Conservation (phyloP, 1,140 invertebrate species). For the Macrobrachium nipponense region DNA sequence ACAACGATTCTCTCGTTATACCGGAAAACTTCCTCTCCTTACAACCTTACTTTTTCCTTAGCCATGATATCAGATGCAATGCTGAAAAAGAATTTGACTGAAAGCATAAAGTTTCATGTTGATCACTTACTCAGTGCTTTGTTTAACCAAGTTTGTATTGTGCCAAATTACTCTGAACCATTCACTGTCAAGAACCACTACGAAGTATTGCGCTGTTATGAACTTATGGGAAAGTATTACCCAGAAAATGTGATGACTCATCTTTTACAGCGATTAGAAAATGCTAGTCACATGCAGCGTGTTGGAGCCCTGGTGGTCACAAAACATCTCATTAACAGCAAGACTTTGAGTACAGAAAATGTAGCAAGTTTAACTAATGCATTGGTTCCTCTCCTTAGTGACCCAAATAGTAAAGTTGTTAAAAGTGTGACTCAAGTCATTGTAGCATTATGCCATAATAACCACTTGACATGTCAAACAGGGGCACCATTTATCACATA, state of each 20-base stretch:
- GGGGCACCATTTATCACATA: conserved; percentile 54
- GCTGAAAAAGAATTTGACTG: conserved; percentile 46
- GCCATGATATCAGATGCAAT: conserved; percentile 60
- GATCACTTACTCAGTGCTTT: conserved; percentile 57
- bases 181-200: conserved; percentile 87
- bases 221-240: conserved; percentile 76
- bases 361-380: conserved; percentile 33
- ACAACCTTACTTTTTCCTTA: conserved; percentile 55
- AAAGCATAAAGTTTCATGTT: conserved; percentile 56
- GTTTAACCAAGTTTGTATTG: conserved; percentile 70
- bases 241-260: conserved; percentile 71
- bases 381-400: conserved; percentile 45
- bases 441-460: conserved; percentile 62
- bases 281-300: conserved; percentile 80
- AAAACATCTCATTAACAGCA: conserved; percentile 82
- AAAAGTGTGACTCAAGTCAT: conserved; percentile 62
- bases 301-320: conserved; percentile 86
- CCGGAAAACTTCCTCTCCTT: conserved; percentile 55
- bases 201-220: conserved; percentile 88
- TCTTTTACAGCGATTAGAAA: conserved; percentile 79
- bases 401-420: conserved; percentile 62
- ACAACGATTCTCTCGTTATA: conserved; percentile 55
- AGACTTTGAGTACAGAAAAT: conserved; percentile 48
- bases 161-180: conserved; percentile 82
- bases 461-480: conserved; percentile 45